Base-by-base conservation (phyloP, 2,797 vertebrate genomes). In the Galago senegalensis region DNA sequence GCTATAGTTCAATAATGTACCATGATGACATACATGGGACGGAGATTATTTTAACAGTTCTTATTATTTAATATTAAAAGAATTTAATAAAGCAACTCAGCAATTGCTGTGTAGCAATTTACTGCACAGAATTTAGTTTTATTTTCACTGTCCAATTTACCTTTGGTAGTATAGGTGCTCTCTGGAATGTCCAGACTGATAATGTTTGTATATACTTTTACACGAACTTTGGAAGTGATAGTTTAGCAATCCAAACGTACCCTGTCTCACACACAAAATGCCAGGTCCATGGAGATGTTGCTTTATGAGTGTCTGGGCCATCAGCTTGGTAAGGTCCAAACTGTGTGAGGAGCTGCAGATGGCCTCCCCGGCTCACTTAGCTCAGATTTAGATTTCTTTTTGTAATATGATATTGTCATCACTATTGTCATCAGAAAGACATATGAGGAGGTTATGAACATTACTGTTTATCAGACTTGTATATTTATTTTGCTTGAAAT, bases 381-480 rank as follows among this genome's bases (percentile, higher is more conserved):
- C 98, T 98, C 98, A 98, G 98, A 97, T 97, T 96, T 98, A 98
- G 98, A 98, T 98, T 99, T 98, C 98, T 99, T 98, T 98, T 98
- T 98, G 98, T 98, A 99, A 99, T 99, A 98, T 98, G 98, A 98
- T 99, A 98, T 98, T 99, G 99, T 99, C 99, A 99, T 99, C 99
- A 99, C 97, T 98, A 92, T 98, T 99, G 99, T 99, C 99, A 99
- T 98, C 93, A 97, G 97, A 98, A 99, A 98, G 95, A 98, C 95
- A 89, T 99, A 99, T 99, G 99, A 98, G 98, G 97, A 97, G 97
- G 98, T 99, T 99, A 99, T 99, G 99, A 99, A 99, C 99, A 99
- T 98, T 98, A 98, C 97, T 98, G 97, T 98, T 98, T 99, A 98
- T 99, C 98, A 99, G 98, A 99, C 97, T 99, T 98, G 98, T 98